Conservation (phyloP, 2,113 vertebrate genomes). For the Choloepus hoffmanni region DNA sequence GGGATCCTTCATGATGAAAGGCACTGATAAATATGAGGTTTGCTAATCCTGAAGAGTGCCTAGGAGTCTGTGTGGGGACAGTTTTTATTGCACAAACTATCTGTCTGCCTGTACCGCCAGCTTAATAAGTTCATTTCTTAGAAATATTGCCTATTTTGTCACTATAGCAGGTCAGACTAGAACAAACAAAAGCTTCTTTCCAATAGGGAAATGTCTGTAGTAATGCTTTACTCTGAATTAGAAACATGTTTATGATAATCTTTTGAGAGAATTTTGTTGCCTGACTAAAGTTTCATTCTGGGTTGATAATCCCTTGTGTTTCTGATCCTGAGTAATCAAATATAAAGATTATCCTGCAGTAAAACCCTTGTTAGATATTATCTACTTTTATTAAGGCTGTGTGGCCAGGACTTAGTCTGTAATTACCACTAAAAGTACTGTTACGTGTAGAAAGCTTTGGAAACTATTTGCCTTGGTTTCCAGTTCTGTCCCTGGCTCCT, state of each 20-base stretch:
- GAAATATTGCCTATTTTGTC: neutral
- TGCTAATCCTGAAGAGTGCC: neutral
- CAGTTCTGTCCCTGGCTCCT: constrained; percentile 41
- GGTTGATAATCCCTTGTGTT: constrained; percentile 17
- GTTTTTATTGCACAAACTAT: neutral
- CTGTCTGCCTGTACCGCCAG: constrained; percentile 52
- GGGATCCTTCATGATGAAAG: constrained; percentile 85
- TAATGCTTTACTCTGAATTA: constrained; percentile 45
- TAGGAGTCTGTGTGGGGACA: constrained; percentile 73
- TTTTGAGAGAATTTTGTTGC: neutral
- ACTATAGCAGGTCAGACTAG: neutral
- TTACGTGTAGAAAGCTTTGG: neutral
- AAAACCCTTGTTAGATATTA: neutral
- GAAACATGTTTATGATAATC: constrained; percentile 10
- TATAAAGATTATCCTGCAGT: neutral
- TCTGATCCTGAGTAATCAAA: constrained; percentile 62
- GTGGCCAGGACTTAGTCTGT: neutral
- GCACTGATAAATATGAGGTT: constrained; percentile 55
- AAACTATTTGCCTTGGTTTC: constrained; percentile 19
- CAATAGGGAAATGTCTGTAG: neutral
- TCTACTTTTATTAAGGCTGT: constrained; percentile 9
- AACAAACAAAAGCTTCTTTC: neutral
- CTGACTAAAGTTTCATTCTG: neutral
- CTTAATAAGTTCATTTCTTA: neutral
- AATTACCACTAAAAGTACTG: neutral